Conservation (phyloP, 2,797 vertebrate genomes). For the Paratrypauchen microcephalus region DNA sequence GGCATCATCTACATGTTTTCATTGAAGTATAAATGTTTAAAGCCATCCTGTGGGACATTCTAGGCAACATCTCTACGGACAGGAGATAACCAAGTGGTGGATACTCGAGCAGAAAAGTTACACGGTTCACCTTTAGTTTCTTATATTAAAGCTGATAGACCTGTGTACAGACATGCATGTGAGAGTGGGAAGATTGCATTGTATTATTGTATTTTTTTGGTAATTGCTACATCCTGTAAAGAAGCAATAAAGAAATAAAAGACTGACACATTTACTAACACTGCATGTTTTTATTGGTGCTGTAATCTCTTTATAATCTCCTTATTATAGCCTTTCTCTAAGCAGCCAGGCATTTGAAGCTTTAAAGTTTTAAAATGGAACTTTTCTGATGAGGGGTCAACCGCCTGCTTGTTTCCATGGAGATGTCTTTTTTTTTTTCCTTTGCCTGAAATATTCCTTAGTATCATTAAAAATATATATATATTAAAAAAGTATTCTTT, state of each 20-base stretch:
- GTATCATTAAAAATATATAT: no score
- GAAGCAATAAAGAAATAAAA: neutral
- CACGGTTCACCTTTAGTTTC: neutral
- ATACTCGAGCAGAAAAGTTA: neutral
- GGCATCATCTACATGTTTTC: neutral
- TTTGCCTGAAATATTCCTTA: no score
- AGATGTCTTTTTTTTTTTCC: no score
- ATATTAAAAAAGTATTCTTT: no score
- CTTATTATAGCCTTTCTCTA: slow-evolving; percentile 28
- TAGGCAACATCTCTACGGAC: neutral
- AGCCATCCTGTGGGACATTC: neutral
- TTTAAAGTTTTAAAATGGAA: no score
- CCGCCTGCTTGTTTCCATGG: no score
- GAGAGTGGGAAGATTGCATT: neutral
- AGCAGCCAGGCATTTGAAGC: slow-evolving; percentile 29
- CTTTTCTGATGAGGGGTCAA: no score
- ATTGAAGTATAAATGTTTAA: neutral
- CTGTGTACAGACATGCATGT: neutral
- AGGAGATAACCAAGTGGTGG: neutral
- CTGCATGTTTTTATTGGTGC: neutral
- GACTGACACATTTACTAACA: neutral
- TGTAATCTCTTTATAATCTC: slow-evolving; percentile 10
- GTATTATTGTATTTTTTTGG: neutral
- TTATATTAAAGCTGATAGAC: neutral
- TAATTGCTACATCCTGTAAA: neutral